A percentile compares a stretch with the other conserved stretches of the same genome.
Conservation (phyloP, 2,113 vertebrate genomes). For the Himantopus leucocephalus region DNA sequence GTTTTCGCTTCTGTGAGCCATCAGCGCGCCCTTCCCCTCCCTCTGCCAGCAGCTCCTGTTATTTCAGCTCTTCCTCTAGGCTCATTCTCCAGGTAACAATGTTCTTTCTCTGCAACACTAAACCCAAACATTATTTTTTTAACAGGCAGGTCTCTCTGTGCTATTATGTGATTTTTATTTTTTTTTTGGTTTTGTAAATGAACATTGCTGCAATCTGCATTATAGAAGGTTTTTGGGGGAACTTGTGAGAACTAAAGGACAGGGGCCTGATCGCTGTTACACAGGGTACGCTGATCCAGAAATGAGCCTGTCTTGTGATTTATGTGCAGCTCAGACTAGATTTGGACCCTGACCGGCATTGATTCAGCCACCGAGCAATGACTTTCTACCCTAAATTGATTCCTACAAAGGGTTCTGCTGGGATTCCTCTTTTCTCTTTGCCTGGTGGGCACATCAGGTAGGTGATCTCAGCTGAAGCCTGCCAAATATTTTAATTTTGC, state of each 20-base stretch:
- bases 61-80: not conserved
- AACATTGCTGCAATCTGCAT: not conserved
- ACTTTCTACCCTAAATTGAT: not conserved
- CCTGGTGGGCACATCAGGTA: not conserved
- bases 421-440: constrained; percentile 3
- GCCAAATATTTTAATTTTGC: constrained; percentile 32
- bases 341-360: not conserved
- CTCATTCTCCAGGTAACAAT: constrained; percentile 47
- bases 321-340: not conserved
- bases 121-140: not conserved
- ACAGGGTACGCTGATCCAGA: not conserved
- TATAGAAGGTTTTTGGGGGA: not conserved
- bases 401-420: not conserved
- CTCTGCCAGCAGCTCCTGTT: not conserved
- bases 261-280: not conserved
- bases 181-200: not conserved
- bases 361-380: not conserved
- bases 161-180: not conserved
- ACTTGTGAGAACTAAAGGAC: not conserved
- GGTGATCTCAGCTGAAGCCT: constrained; percentile 17
- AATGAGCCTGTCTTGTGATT: not conserved
- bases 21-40: not conserved
- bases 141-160: not conserved
- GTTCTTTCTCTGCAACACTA: constrained; percentile 24
- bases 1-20: not conserved